Percentiles rank a stretch among this genome's conserved stretches.
Conservation (phyloP, 2,797 vertebrate species). For the Falco biarmicus region DNA sequence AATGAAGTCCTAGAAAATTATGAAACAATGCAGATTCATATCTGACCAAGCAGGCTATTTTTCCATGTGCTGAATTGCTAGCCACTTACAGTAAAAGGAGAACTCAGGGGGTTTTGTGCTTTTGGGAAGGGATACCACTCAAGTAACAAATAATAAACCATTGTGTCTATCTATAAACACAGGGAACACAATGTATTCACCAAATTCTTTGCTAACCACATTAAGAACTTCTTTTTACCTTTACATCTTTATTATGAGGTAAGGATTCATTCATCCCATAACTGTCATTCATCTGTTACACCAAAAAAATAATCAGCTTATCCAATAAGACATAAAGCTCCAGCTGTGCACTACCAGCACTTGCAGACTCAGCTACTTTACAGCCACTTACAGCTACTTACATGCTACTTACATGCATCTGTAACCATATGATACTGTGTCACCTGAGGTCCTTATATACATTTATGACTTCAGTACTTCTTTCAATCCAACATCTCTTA, state of each 20-base stretch:
- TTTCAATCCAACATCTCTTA: not conserved
- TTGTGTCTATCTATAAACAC: not conserved
- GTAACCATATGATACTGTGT: not conserved
- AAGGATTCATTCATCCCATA: not conserved
- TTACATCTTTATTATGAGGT: not conserved
- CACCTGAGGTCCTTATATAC: not conserved
- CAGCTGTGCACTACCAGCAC: not conserved
- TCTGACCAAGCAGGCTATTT: not conserved
- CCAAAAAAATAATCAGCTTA: not conserved
- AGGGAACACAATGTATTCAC: not conserved
- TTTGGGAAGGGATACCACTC: not conserved
- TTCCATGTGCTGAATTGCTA: not conserved
- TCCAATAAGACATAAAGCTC: not conserved
- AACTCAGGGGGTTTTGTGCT: not conserved
- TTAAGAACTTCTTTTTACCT: not conserved
- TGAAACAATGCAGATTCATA: not conserved
- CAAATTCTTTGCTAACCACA: not conserved
- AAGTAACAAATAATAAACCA: not conserved
- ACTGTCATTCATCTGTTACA: not conserved
- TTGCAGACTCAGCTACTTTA: not conserved
- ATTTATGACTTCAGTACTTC: not conserved
- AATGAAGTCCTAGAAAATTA: not conserved
- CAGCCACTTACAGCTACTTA: not conserved
- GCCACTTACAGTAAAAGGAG: not conserved
- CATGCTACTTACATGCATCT: not conserved